Conservation (phyloP, 2,113 vertebrate genomes). For the Forbesichthys agassizii region DNA sequence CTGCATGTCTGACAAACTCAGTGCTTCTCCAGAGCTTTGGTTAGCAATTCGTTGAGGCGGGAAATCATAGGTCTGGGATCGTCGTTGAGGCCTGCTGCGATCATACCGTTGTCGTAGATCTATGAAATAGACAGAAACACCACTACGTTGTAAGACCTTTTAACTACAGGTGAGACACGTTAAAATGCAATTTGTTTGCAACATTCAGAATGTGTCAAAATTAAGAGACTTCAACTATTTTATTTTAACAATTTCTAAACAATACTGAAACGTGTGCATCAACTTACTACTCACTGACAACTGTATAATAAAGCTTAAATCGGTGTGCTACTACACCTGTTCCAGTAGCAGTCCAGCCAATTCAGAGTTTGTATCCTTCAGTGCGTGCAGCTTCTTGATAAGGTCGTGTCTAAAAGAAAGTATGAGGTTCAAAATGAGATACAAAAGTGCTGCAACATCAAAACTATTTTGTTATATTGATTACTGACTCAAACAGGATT, state of each 20-base stretch:
- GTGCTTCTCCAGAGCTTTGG: slow-evolving; percentile 86
- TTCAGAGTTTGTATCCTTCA: slow-evolving; percentile 83
- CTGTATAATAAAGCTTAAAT: too few relatives aligned
- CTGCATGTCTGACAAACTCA: slow-evolving; percentile 61
- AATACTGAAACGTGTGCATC: neutral
- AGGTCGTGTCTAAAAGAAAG: slow-evolving; percentile 81
- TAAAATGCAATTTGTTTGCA: neutral
- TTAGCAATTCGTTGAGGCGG: slow-evolving; percentile 87
- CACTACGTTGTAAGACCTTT: neutral
- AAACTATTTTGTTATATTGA: neutral
- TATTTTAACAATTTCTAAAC: too few relatives aligned
- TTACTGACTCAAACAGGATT: too few relatives aligned
- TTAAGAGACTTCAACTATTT: neutral
- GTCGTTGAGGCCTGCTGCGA: slow-evolving; percentile 89
- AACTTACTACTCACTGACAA: neutral
- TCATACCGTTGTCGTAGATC: slow-evolving; percentile 99
- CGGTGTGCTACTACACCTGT: slow-evolving; percentile 78
- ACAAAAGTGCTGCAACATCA: neutral
- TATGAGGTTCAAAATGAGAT: neutral
- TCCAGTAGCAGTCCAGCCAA: slow-evolving; percentile 89
- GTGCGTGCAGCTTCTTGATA: slow-evolving; percentile 85
- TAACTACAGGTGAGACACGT: neutral
- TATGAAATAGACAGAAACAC: slow-evolving; percentile 52
- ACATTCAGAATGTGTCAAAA: too few relatives aligned
- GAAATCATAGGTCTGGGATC: slow-evolving; percentile 93